A percentile compares a stretch with the other conserved stretches of the same genome.
These are phyloP conservation scores for Rhynchopsitta pachyrhyncha DNA, from an alignment of 2,113 vertebrate genomes.

Conservation along the genomic window DNA sequence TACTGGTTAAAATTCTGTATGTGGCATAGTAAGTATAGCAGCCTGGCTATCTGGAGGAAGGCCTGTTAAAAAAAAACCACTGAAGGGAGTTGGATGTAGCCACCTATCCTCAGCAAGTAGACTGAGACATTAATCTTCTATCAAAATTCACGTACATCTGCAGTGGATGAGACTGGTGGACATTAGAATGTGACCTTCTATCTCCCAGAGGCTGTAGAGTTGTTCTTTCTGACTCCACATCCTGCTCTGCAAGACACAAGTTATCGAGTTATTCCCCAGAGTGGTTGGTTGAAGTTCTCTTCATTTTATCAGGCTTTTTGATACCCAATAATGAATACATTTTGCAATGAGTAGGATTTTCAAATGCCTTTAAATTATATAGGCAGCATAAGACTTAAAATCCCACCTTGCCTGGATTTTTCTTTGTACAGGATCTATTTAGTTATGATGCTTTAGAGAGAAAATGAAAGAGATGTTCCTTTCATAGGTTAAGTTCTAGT, in stretches of 20 bases:
- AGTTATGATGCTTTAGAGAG: not conserved
- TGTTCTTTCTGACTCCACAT: not conserved
- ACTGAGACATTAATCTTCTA: accelerated
- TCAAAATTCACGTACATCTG: accelerated
- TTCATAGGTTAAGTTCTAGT: not conserved
- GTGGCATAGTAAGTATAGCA: not conserved
- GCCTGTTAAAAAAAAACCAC: not conserved
- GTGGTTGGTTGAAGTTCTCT: not conserved
- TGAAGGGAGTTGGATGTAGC: not conserved
- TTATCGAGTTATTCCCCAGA: not conserved
- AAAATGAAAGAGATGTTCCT: not conserved
- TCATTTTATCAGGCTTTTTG: not conserved
- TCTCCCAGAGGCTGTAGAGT: not conserved
- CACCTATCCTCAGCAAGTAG: not conserved
- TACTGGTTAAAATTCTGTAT: not conserved
- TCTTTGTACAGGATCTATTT: not conserved
- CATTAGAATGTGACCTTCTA: not conserved
- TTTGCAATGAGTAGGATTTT: not conserved
- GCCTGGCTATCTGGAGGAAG: not conserved
- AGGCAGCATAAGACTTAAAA: not conserved
- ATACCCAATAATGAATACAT: not conserved
- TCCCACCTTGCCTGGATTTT: not conserved
- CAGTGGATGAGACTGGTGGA: not conserved
- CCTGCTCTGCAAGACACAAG: not conserved
- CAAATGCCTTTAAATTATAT: not conserved